Conservation (phyloP, 1,140 invertebrate species). For the Dreissena polymorpha region DNA sequence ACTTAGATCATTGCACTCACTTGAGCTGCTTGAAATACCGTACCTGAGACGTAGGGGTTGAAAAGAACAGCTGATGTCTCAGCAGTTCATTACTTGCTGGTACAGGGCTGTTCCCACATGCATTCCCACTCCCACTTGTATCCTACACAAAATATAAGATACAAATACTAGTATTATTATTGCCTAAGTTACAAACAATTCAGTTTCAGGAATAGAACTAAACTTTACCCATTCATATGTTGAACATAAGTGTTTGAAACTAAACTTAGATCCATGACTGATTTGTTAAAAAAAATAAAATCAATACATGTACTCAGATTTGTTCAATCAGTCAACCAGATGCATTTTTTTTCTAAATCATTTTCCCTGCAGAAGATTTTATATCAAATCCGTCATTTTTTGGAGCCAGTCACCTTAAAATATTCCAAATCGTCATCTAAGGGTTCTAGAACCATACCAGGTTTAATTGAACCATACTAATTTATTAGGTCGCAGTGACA, state of each 20-base stretch:
- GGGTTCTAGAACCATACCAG: neutral
- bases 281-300: neutral
- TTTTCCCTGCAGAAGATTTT: too few species aligned
- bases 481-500: neutral
- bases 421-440: neutral
- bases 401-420: neutral
- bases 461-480: neutral
- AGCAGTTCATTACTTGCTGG: neutral
- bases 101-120: conserved; percentile 25
- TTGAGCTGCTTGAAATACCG: too few species aligned
- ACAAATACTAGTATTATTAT: neutral
- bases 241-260: neutral
- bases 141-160: conserved; percentile 19
- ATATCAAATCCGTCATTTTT: too few species aligned
- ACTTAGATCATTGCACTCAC: too few species aligned
- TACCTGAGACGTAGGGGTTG: neutral
- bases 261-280: neutral
- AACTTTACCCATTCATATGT: neutral
- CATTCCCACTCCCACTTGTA: conserved; percentile 11
- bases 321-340: too few species aligned
- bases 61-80: conserved; percentile 25
- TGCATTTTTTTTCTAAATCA: too few species aligned
- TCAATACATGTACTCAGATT: too few species aligned
- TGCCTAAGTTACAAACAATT: neutral
- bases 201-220: neutral